Percentiles rank a stretch among this genome's conserved stretches.
These are phyloP conservation scores for Ammospiza caudacuta DNA, from an alignment of 2,113 vertebrate species.

Conservation along the genomic window DNA sequence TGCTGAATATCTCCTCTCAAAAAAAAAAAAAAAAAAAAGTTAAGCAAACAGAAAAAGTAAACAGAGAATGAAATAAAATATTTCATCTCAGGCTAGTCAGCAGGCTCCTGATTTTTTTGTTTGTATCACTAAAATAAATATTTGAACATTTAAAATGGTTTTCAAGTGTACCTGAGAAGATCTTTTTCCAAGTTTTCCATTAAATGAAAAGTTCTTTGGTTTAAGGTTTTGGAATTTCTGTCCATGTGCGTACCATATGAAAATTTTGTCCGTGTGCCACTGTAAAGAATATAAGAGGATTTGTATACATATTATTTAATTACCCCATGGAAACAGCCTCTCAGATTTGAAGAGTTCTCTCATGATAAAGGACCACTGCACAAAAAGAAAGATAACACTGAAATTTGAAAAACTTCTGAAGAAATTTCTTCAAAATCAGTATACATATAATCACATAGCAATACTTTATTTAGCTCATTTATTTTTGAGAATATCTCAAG, in stretches of 20 bases:
- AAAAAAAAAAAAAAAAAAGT: not conserved
- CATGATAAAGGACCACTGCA: not conserved
- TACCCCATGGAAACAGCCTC: not conserved
- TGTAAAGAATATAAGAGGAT: not conserved
- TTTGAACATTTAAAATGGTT: not conserved
- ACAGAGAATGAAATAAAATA: not conserved
- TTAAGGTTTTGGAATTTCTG: not conserved
- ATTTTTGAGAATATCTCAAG: not conserved
- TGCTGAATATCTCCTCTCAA: not conserved
- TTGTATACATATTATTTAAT: not conserved
- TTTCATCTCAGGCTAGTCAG: not conserved
- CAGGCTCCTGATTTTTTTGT: not conserved
- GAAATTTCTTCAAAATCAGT: not conserved
- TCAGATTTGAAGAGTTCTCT: not conserved
- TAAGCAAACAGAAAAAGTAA: not conserved
- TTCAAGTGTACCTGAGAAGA: not conserved
- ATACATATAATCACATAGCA: not conserved
- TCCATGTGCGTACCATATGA: fast-evolving
- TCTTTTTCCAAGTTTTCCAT: not conserved
- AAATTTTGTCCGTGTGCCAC: not conserved
- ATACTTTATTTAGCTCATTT: not conserved
- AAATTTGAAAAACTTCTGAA: not conserved
- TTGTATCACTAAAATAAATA: not conserved
- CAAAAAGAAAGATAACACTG: not conserved
- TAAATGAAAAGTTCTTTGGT: not conserved